Percentiles rank a stretch among this genome's conserved stretches.
Evolutionary conservation across 2,888 invertebrate genomes (phyloP).

Genomic region (Cheilosia variabilis): DNA sequence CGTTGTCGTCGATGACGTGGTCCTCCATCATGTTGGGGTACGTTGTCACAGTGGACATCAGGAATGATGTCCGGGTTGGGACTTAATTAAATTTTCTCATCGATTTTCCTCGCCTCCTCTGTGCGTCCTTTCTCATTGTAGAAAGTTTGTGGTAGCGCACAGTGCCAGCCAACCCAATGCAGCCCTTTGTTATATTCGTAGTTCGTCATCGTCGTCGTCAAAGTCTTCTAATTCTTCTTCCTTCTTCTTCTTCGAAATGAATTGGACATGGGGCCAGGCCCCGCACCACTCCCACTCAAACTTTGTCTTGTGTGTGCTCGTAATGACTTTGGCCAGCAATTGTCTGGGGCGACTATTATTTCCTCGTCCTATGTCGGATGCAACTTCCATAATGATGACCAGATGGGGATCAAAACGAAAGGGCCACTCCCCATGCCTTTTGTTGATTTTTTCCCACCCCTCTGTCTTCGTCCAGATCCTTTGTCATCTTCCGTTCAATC

Average conservation of each 20-base stretch:
- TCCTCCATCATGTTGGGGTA: conserved; percentile 23
- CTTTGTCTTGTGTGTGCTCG: conserved; percentile 54
- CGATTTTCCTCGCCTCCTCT: conserved; percentile 53
- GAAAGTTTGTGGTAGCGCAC: conserved; percentile 22
- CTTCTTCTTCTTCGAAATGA: conserved; percentile 50
- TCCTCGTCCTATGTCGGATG: conserved; percentile 69
- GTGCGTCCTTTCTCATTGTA: conserved; percentile 17
- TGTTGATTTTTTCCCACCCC: background rate
- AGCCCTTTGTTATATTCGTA: conserved; percentile 45
- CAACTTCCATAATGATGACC: conserved; percentile 68
- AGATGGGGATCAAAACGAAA: conserved; percentile 42
- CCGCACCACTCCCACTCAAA: conserved; percentile 15
- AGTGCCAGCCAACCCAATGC: background rate
- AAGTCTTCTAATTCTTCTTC: conserved; percentile 51
- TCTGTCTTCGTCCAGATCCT: conserved; percentile 14
- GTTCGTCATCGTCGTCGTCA: conserved; percentile 69
- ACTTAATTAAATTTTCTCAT: conserved; percentile 75
- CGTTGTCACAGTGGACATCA: conserved; percentile 75
- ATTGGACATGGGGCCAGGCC: conserved; percentile 63
- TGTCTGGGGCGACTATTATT: conserved; percentile 71
- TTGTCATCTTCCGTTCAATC: conserved; percentile 78
- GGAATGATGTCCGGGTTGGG: conserved; percentile 74
- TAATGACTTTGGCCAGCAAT: conserved; percentile 67
- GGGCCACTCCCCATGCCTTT: background rate
- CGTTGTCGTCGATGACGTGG: conserved; percentile 12